Base-by-base conservation (phyloP, 2,888 invertebrate genomes). In the Elgonia sp. region DNA sequence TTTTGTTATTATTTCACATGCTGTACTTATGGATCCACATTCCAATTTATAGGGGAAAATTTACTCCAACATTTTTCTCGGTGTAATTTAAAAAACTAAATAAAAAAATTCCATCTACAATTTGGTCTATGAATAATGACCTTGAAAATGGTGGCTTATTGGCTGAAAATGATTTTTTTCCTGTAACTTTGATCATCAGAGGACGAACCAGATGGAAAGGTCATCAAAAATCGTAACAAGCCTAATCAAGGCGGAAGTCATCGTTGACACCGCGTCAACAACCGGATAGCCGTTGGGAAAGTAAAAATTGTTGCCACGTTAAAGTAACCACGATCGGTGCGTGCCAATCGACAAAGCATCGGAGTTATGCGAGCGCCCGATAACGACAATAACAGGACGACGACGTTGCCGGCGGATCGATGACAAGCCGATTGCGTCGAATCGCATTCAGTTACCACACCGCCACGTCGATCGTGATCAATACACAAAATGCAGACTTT, bases 401-500 rank as follows among this genome's bases (percentile, higher is more conserved):
- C 69, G 75, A 70, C 53, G 53, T 39, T 57, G 60, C 60, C 84
- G 72, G 81, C 69, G 1, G 69, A 84, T 81, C 82, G 82, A 85
- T 85, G 84, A 81, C 75, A 69, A 82, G 40, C 73, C 50, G 72
- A 67, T 77, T 65, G 39, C 75, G 60, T 63, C 79, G 73, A 65
- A 29, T 50, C 50, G 60, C 76, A 53, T 50, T 46, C 46, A 62
- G n/a, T 62, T 72, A 12, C 62, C 67, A 77, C 21, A 21, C 46
- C 20, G 55, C 73, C 37, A 70, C 86, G 89, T 89, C 29, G 29
- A 29, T 29, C 29, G 29, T 29, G 29, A 29, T 29, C 29, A 5
- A 29, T 29, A 29, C 29, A 5, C 29, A 90, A 92, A 88, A 93
- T 94, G 93, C 94, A 93, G 90, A 92, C 93, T 40, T 93, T 93